These are phyloP conservation scores for Gastrophryne carolinensis DNA, from an alignment of 2,797 vertebrate genomes.

Conservation along the genomic window DNA sequence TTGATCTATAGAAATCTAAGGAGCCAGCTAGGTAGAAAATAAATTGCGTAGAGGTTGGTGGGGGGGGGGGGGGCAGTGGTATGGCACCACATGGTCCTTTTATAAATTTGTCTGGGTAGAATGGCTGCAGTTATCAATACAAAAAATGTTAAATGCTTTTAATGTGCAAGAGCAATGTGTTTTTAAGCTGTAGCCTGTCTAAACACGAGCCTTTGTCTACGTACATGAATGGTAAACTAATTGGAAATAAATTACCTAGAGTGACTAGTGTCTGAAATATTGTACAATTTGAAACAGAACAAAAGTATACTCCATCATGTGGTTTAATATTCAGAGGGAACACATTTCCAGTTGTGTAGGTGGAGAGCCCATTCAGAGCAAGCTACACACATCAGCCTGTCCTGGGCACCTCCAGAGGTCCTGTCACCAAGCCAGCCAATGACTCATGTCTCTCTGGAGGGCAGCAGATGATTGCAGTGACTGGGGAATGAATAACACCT, in stretches of 20 bases:
- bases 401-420: background rate
- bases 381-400: background rate
- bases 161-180: background rate
- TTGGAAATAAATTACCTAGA: constrained; percentile 8
- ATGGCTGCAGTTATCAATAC: background rate
- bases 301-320: background rate
- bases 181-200: background rate
- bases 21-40: no score
- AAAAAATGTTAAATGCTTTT: background rate
- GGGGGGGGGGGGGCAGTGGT: no score
- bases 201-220: constrained; percentile 6
- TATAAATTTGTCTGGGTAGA: no score
- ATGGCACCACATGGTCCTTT: no score
- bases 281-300: constrained; percentile 12
- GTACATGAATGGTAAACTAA: constrained; percentile 7
- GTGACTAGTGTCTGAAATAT: constrained; percentile 20
- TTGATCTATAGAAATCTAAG: no score
- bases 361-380: background rate
- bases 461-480: background rate
- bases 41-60: no score
- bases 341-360: constrained; percentile 13
- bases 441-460: constrained; percentile 36
- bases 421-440: constrained; percentile 18
- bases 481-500: background rate
- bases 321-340: constrained; percentile 7